phyloP scores from a whole-genome alignment of 2,113 vertebrate species.

The Onychostoma macrolepis region DNA sequence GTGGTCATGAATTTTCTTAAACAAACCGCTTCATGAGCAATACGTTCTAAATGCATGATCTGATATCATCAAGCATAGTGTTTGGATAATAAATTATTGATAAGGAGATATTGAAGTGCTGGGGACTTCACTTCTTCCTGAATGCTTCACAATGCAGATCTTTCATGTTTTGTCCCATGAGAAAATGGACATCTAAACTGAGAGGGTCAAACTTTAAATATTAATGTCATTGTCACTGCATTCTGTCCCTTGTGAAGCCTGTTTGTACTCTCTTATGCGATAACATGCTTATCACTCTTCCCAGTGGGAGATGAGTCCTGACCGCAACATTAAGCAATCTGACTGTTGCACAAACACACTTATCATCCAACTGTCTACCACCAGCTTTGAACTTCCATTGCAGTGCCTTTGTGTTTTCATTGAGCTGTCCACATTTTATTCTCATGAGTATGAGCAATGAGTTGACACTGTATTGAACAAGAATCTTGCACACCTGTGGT shows the following conservation, averaged over 20 bases:
- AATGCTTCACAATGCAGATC: neutral
- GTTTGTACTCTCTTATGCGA: conserved; percentile 1
- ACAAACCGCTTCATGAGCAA: neutral
- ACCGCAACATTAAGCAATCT: conserved; percentile 10
- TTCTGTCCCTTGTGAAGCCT: neutral
- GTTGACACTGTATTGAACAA: neutral
- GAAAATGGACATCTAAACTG: conserved; percentile 3
- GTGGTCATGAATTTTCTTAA: neutral
- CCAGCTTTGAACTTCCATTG: neutral
- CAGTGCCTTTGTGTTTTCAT: neutral
- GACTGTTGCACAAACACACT: conserved; percentile 5
- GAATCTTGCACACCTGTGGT: neutral
- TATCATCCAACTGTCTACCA: neutral
- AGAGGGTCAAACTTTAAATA: conserved; percentile 11
- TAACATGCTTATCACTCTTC: conserved; percentile 22
- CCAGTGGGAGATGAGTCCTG: conserved; percentile 15
- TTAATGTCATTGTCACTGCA: neutral
- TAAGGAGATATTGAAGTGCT: neutral
- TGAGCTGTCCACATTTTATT: neutral
- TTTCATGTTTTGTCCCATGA: neutral
- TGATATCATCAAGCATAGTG: neutral
- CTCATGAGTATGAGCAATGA: neutral
- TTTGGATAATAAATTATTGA: conserved; percentile 13
- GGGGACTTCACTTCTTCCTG: neutral
- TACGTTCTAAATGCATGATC: neutral